Conservation (phyloP, 2,113 vertebrate genomes). For the Podarcis muralis region DNA sequence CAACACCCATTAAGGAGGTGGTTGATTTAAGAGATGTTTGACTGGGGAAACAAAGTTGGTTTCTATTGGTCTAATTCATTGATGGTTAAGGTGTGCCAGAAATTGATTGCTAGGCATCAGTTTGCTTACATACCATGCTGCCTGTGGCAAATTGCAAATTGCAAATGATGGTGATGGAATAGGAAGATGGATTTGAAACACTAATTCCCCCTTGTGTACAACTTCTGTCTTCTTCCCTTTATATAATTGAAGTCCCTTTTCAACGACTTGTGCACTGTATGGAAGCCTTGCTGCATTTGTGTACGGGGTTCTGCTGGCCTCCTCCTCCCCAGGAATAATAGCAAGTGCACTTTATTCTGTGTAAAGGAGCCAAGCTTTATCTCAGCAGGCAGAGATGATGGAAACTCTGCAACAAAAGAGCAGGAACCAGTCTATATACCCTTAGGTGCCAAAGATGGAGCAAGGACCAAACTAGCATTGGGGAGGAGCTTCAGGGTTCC, state of each 20-base stretch:
- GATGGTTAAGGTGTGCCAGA: slow-evolving; percentile 36
- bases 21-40: slow-evolving; percentile 35
- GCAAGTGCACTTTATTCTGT: too few relatives aligned
- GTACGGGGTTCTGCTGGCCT: background rate
- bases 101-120: background rate
- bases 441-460: too few relatives aligned
- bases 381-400: too few relatives aligned
- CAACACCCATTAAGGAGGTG: slow-evolving; percentile 30
- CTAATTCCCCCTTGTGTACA: background rate
- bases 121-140: slow-evolving; percentile 11
- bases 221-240: background rate
- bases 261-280: background rate
- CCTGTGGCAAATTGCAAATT: slow-evolving; percentile 23
- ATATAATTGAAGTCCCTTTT: background rate
- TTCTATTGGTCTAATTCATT: background rate
- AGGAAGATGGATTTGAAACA: slow-evolving; percentile 24
- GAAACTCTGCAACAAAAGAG: too few relatives aligned
- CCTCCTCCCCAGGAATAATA: too few relatives aligned
- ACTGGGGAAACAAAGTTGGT: slow-evolving; percentile 45
- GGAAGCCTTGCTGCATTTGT: background rate
- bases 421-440: too few relatives aligned
- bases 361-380: too few relatives aligned
- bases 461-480: too few relatives aligned
- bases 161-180: background rate
- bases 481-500: too few relatives aligned